Base-by-base conservation (phyloP, 2,113 vertebrate species). In the Psilopogon haemacephalus region DNA sequence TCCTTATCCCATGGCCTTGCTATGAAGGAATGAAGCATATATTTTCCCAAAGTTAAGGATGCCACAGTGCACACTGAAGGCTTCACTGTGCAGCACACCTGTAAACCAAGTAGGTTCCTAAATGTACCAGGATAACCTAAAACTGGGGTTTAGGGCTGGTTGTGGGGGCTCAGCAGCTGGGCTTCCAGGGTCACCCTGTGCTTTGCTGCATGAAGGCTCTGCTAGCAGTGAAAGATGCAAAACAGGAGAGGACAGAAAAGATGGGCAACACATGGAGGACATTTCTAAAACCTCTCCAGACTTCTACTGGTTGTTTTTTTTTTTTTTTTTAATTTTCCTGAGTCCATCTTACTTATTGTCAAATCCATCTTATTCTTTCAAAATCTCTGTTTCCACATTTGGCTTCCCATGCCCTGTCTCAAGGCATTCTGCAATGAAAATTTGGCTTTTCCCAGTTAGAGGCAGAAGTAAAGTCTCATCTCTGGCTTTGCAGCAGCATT, bases 1-100 rank as follows among this genome's bases (percentile, higher is more conserved):
- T 40, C 62, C 40, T 65, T 27, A 33, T 68, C 42, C 59, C 17
- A 1, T 13, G 56, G 33, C 44, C 28, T 52, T 69, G 26, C 27
- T 46, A 6, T 0, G 0, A 3, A 23, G 28, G 38, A 63, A 9
- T 6, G 33, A 65, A 88, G 42, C 15, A 24, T 9, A 15, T 2
- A 37, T 56, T 78, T 65, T 71, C 71, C 38, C 67, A 18, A 62
- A 86, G 23, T 38, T 18, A 68, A 23, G 37, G 26, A 40, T 55
- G 46, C 46, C 0, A 1, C 77, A 56, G 18, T 17, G 12, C 46
- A 17, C 0, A 0, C 33, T 60, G 65, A 84, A 74, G 30, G 30
- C 48, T 76, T 90, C 62, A 50, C 37, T 70, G 30, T 62, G 33
- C 35, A 28, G 54, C 0, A 0, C 46, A 62, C 38, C 40, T 89